phyloP scores from a whole-genome alignment of 2,888 invertebrate species.

The Lydus trimaculatus region DNA sequence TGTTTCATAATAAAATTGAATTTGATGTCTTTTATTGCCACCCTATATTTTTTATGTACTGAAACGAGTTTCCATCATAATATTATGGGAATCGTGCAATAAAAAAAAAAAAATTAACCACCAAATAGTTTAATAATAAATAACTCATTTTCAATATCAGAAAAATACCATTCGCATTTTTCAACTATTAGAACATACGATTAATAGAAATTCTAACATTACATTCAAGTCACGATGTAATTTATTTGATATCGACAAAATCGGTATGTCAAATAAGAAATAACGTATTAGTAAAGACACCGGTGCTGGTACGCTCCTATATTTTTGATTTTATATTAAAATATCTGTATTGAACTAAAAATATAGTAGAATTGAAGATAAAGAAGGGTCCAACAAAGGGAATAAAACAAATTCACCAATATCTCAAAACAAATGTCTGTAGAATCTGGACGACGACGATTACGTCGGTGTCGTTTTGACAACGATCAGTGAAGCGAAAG shows the following conservation, averaged over 20 bases:
- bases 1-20: slow-evolving; percentile 60
- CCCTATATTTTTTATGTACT: slow-evolving; percentile 37
- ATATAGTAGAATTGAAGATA: slow-evolving; percentile 3
- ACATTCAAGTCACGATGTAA: neutral
- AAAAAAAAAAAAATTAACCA: slow-evolving; percentile 6
- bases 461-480: slow-evolving; percentile 2
- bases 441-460: slow-evolving; percentile 33
- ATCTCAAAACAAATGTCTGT: slow-evolving; percentile 47
- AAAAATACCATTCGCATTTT: slow-evolving; percentile 6
- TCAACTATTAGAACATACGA: slow-evolving; percentile 3
- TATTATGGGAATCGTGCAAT: neutral
- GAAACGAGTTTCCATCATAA: neutral
- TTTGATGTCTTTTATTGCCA: slow-evolving; percentile 55
- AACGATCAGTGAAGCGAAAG: slow-evolving; percentile 1
- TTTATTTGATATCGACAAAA: slow-evolving; percentile 5
- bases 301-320: neutral
- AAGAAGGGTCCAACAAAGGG: slow-evolving; percentile 28
- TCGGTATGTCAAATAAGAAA: slow-evolving; percentile 9
- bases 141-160: slow-evolving; percentile 1
- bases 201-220: neutral
- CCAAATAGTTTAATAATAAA: neutral
- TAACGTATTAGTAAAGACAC: neutral
- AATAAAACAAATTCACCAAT: slow-evolving; percentile 45
- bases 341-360: slow-evolving; percentile 2
- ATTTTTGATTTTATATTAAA: slow-evolving; percentile 5